Conservation (phyloP, 1,140 invertebrate species). For the Drosophila rufa region DNA sequence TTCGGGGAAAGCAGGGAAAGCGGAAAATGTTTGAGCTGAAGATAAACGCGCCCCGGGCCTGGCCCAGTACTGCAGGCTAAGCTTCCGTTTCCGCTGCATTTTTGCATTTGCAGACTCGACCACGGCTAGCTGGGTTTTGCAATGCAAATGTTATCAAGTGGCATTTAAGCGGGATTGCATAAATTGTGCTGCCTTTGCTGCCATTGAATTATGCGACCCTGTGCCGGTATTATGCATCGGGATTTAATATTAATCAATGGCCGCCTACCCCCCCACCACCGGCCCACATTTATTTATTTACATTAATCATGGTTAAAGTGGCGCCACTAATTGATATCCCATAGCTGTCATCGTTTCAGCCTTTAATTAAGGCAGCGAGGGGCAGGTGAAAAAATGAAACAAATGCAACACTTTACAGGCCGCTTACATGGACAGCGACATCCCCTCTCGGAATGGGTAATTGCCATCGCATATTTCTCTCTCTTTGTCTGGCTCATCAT, state of each 20-base stretch:
- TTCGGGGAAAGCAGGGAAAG: slow-evolving; percentile 30
- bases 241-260: slow-evolving; percentile 44
- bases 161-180: slow-evolving; percentile 44
- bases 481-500: slow-evolving; percentile 31
- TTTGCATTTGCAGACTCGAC: slow-evolving; percentile 43
- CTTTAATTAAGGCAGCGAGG: slow-evolving; percentile 35
- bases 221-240: slow-evolving; percentile 13
- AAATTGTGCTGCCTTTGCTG: slow-evolving; percentile 21
- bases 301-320: slow-evolving; percentile 57
- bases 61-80: slow-evolving; percentile 49
- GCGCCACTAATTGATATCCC: slow-evolving; percentile 62
- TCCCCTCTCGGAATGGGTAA: slow-evolving; percentile 21
- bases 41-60: slow-evolving; percentile 53
- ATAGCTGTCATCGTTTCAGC: slow-evolving; percentile 37
- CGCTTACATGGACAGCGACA: slow-evolving; percentile 41
- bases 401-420: slow-evolving; percentile 49
- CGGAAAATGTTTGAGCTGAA: slow-evolving; percentile 69
- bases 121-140: slow-evolving; percentile 47
- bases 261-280: too few relatives aligned
- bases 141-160: slow-evolving; percentile 77
- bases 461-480: slow-evolving; percentile 1
- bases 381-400: slow-evolving; percentile 30
- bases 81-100: slow-evolving; percentile 68
- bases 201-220: slow-evolving; percentile 40
- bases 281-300: slow-evolving; percentile 46